Base-by-base conservation (phyloP, 2,888 invertebrate genomes). In the Apantesis nais region DNA sequence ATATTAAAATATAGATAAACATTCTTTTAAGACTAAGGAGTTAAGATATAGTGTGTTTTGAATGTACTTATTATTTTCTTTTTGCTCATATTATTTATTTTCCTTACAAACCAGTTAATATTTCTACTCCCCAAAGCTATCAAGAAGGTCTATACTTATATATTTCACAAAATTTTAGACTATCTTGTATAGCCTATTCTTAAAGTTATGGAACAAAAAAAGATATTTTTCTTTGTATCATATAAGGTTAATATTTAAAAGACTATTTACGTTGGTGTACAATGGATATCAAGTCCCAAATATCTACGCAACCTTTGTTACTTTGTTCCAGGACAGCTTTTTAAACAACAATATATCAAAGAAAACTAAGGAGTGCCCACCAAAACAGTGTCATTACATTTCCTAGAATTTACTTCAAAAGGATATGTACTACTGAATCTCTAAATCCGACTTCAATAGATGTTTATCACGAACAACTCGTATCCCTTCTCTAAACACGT, bases 261-360 rank as follows among this genome's bases (percentile, higher is more conserved):
- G n/a, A n/a, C n/a, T n/a, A n/a, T n/a, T n/a, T n/a, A n/a, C n/a
- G n/a, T n/a, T n/a, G n/a, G n/a, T 37, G 8, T 37, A 7, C 5
- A 37, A 37, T 8, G 8, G 39, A 39, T 11, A 11, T 39, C 9
- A 39, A 44, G 19, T 44, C 1, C 1, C 7, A 48, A 22, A 19
- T 22, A n/a, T 52, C 48, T 52, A 52, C 9, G 22, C n/a, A 48
- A 19, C n/a, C 9, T n/a, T 52, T 52, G 9, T 2, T 52, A 52
- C 48, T 52, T 3, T 44, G 19, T 19, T 44, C 19, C 7, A 19
- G 19, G 2, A n/a, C 22, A 48, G 5, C 22, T 48, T 48, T 8
- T 19, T 11, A 39, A 62, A 62, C 62, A 62, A 39, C 39, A 62
- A 16, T 25, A 62, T 39, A 62, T 39, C 62, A 39, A 62, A 39